phyloP scores from a whole-genome alignment of 2,797 vertebrate species.

The Lacerta agilis region DNA sequence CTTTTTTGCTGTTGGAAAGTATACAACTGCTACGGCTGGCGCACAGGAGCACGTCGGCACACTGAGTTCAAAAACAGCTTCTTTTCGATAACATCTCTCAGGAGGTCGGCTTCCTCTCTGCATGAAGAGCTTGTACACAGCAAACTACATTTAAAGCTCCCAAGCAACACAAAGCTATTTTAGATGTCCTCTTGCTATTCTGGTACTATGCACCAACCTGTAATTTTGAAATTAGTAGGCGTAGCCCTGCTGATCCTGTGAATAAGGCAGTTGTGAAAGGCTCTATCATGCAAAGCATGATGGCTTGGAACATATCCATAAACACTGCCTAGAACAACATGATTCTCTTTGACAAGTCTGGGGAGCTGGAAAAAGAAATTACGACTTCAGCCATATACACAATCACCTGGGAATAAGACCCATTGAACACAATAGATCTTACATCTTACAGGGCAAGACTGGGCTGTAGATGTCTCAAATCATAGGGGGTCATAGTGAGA shows the following conservation, averaged over 20 bases:
- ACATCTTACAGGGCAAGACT: neutral
- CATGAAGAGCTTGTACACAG: neutral
- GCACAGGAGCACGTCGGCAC: neutral
- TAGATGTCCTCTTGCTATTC: neutral
- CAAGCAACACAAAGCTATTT: neutral
- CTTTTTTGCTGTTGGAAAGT: neutral
- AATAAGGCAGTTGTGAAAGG: neutral
- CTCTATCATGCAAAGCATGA: neutral
- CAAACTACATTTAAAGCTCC: neutral
- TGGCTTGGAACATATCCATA: neutral
- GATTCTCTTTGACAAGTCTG: neutral
- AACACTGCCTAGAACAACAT: neutral
- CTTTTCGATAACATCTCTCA: conserved; percentile 15
- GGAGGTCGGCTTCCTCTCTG: neutral
- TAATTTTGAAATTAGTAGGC: neutral
- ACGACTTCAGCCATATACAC: neutral
- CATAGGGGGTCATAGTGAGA: neutral
- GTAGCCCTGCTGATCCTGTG: neutral
- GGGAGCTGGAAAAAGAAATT: neutral
- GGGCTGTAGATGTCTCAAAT: neutral
- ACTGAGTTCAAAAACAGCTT: conserved; percentile 42
- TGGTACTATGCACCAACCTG: neutral
- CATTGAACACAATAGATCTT: neutral
- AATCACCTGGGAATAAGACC: neutral
- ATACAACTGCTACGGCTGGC: neutral